phyloP scores from a whole-genome alignment of 1,140 invertebrate species.

The Caligus rogercresseyi region DNA sequence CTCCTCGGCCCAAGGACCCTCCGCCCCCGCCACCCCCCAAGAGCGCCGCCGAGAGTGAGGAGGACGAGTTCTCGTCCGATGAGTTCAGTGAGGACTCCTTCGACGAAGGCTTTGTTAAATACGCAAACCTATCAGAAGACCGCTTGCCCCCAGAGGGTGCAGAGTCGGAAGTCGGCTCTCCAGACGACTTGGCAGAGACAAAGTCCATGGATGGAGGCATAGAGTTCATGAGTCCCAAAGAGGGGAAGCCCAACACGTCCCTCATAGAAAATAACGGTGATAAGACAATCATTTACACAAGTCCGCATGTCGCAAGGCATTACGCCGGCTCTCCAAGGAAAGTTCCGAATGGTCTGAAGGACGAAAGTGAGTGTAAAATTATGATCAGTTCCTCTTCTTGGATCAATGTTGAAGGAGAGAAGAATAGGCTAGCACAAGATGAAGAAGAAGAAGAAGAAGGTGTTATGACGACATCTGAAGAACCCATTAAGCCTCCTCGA shows the following conservation, averaged over 20 bases:
- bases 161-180: neutral
- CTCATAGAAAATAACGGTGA: constrained; percentile 4
- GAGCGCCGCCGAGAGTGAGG: neutral
- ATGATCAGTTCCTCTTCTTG: constrained; percentile 12
- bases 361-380: neutral
- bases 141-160: neutral
- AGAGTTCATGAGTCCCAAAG: neutral
- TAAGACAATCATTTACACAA: constrained; percentile 7
- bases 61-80: constrained; percentile 11
- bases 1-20: constrained; percentile 10
- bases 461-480: neutral
- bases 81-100: constrained; percentile 15
- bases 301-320: neutral
- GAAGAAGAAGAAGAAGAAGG: constrained; percentile 2
- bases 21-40: constrained; percentile 8
- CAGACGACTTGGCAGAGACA: neutral
- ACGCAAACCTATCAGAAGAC: neutral
- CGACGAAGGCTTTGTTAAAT: neutral
- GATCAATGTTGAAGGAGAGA: neutral
- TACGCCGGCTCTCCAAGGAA: neutral
- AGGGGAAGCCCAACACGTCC: neutral
- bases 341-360: neutral
- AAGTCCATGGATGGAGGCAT: neutral
- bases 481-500: constrained; percentile 17
- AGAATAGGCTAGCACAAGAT: neutral